These are phyloP conservation scores for Rhabditophanes sp. DNA, from an alignment of 2,888 invertebrate species.

Conservation along the genomic window DNA sequence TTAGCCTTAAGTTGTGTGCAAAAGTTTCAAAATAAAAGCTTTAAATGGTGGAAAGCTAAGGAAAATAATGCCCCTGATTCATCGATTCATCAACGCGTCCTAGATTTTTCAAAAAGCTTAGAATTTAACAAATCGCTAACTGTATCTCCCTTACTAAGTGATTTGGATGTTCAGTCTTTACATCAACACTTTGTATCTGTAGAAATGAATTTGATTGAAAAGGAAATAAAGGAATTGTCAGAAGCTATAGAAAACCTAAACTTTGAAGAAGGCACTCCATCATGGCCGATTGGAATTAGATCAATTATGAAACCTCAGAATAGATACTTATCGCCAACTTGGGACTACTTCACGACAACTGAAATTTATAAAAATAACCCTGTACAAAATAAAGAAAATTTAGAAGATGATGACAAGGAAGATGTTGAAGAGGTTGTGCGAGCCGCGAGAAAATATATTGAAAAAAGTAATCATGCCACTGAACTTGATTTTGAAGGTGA, in stretches of 20 bases:
- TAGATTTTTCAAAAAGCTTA: slow-evolving; percentile 5
- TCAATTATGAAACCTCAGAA: slow-evolving; percentile 56
- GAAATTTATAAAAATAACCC: slow-evolving; percentile 69
- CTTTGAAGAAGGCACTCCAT: slow-evolving; percentile 11
- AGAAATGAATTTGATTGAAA: slow-evolving; percentile 46
- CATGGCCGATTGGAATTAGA: slow-evolving; percentile 51
- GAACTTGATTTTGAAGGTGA: slow-evolving; percentile 8
- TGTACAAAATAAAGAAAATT: slow-evolving; percentile 56
- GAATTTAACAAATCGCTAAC: slow-evolving; percentile 44
- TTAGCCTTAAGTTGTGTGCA: too few species aligned
- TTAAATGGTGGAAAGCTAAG: slow-evolving; percentile 7
- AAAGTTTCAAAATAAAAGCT: slow-evolving; percentile 1
- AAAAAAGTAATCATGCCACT: not conserved
- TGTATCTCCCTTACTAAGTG: slow-evolving; percentile 45
- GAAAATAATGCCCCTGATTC: slow-evolving; percentile 14
- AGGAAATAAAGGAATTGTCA: slow-evolving; percentile 48
- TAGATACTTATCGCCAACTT: slow-evolving; percentile 62
- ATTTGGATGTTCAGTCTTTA: slow-evolving; percentile 45
- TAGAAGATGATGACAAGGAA: slow-evolving; percentile 44
- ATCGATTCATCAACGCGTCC: slow-evolving; percentile 14
- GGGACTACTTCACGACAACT: slow-evolving; percentile 69
- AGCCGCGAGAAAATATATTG: slow-evolving; percentile 10
- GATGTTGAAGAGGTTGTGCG: slow-evolving; percentile 57
- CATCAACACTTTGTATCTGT: slow-evolving; percentile 40
- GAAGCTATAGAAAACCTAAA: slow-evolving; percentile 47